These are phyloP conservation scores for Ciconia stormi DNA, from an alignment of 2,113 vertebrate species.

Conservation along the genomic window DNA sequence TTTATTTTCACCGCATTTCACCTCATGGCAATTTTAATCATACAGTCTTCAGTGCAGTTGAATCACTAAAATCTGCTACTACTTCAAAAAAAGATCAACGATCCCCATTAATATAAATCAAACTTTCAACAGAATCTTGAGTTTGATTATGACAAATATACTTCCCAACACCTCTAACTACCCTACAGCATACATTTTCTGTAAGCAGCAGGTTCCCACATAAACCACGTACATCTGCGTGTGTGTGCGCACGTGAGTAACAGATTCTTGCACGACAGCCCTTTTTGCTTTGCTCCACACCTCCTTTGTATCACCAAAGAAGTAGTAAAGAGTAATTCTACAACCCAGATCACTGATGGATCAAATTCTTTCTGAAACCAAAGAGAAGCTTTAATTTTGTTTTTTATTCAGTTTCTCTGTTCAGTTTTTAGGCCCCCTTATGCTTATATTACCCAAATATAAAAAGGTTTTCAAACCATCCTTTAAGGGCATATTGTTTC, in stretches of 20 bases:
- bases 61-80: neutral
- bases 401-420: neutral
- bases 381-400: neutral
- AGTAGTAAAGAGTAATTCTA: neutral
- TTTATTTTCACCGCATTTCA: slow-evolving; percentile 1
- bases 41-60: neutral
- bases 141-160: neutral
- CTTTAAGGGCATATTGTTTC: neutral
- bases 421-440: neutral
- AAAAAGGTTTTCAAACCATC: neutral
- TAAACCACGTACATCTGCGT: neutral
- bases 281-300: neutral
- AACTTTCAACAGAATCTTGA: neutral
- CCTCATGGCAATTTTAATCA: neutral
- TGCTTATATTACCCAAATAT: neutral
- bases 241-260: fast-evolving
- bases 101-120: neutral
- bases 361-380: neutral
- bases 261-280: neutral
- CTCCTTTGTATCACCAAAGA: neutral
- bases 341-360: neutral
- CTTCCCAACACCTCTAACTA: neutral
- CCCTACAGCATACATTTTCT: neutral
- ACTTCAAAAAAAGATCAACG: neutral
- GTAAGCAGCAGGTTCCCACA: neutral